phyloP scores from a whole-genome alignment of 2,797 vertebrate species.

The Eurystomus glaucurus region DNA sequence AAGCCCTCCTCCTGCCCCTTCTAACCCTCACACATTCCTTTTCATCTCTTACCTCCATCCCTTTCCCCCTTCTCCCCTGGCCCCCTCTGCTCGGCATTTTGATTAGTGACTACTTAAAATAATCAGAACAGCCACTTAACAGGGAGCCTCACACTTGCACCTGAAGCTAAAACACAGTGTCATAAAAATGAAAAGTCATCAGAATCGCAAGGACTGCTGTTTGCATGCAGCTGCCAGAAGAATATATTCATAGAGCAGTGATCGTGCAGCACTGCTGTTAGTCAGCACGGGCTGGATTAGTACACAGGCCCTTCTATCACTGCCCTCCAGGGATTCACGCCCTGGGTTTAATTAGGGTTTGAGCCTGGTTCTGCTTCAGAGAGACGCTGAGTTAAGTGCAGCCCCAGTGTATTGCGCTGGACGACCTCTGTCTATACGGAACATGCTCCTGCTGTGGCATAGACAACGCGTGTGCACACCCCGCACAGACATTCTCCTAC shows the following conservation, averaged over 20 bases:
- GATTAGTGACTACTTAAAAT: conserved; percentile 53
- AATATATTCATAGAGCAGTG: conserved; percentile 52
- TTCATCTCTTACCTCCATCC: neutral
- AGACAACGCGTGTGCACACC: neutral
- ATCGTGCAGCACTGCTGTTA: conserved; percentile 63
- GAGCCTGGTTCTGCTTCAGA: conserved; percentile 63
- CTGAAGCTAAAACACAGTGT: conserved; percentile 71
- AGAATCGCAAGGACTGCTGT: conserved; percentile 28
- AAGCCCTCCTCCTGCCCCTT: neutral
- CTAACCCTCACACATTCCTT: neutral
- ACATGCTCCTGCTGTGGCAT: neutral
- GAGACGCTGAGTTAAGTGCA: conserved; percentile 17
- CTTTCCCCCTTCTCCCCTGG: neutral
- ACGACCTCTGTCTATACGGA: neutral
- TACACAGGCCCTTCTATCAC: conserved; percentile 57
- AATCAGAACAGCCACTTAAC: conserved; percentile 56
- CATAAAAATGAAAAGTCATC: conserved; percentile 73
- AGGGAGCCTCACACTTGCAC: conserved; percentile 54
- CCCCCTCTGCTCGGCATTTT: conserved; percentile 23
- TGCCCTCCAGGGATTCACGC: conserved; percentile 60
- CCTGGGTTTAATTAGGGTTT: conserved; percentile 63
- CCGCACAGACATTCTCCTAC: neutral
- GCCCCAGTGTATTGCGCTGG: neutral
- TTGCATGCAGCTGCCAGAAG: conserved; percentile 73
- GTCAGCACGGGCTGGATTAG: conserved; percentile 64